Evolutionary conservation across 2,888 invertebrate genomes (phyloP).

Genomic region (Eupithecia dodoneata): DNA sequence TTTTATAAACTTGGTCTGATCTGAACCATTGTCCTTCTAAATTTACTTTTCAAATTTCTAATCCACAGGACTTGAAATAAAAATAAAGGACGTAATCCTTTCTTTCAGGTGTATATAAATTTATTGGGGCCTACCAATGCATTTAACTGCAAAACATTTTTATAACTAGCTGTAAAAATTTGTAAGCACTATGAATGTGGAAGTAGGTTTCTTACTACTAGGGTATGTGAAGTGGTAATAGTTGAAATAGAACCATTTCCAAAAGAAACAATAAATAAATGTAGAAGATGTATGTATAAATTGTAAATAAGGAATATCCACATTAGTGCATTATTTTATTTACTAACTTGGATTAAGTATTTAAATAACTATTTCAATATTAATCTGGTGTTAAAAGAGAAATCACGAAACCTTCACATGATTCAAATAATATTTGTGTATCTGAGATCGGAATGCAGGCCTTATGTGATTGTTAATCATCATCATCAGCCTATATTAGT

Average conservation of each 20-base stretch:
- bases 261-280: conserved; percentile 18
- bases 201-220: neutral
- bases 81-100: neutral
- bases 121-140: neutral
- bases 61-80: neutral
- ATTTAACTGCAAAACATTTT: neutral
- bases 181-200: neutral
- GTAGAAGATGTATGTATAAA: conserved; percentile 8
- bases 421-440: neutral
- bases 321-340: conserved; percentile 5
- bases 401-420: neutral
- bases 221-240: neutral
- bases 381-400: neutral
- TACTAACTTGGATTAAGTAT: conserved; percentile 8
- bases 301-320: conserved; percentile 11
- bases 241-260: neutral
- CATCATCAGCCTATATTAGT: no score
- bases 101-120: neutral
- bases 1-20: neutral
- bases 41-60: conserved; percentile 8
- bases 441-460: neutral
- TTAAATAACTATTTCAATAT: neutral
- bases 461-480: neutral
- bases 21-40: conserved; percentile 17
- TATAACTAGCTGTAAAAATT: neutral